Evolutionary conservation across 2,113 vertebrate genomes (phyloP), one percentile per base, ranked within the genome.

Genomic region (Motacilla alba): DNA sequence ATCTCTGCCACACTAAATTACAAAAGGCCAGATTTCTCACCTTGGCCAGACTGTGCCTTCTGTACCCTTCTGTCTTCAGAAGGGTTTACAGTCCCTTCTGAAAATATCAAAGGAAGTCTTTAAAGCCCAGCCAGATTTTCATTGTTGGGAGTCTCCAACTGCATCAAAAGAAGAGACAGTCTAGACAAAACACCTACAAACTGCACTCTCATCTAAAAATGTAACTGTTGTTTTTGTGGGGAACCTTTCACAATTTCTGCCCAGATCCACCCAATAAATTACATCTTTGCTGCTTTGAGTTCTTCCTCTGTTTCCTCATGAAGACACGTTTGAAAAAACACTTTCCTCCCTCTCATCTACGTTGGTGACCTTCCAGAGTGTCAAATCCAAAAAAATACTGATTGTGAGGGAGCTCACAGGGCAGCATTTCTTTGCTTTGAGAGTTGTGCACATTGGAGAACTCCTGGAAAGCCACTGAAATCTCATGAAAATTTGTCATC

Each of bases 121-220:
- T 90, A 94, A 94, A 95, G 92, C 55, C 68, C 76, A 93, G 90
- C 46, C 95, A 96, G 90, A 58, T 80, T 94, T 66, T 90, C 79
- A 86, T 88, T 92, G 75, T 70, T 91, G 89, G 50, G 86, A 97
- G 92, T 74, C 79, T 95, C 83, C 83, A 83, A 12, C 72, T 83
- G 93, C 90, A 97, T 95, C 94, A 97, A 94, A 95, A 96, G 88
- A 74, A 88, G 83, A 96, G 43, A 62, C 85, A 93, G 94, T 94
- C 96, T 94, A 96, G 95, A 94, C 92, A 94, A 90, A 94, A 94
- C 94, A 96, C 90, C 85, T 96, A 96, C 92, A 94, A 95, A 90
- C 63, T 83, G 69, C 78, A 33, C 41, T 85, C 84, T 37, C 86
- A 92, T 85, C 86, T 90, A 7, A 91, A 93, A 93, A 90, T 26